A percentile compares a stretch with the other conserved stretches of the same genome.
These are phyloP conservation scores for Eubasilissa regina DNA, from an alignment of 1,140 invertebrate genomes.

Conservation along the genomic window DNA sequence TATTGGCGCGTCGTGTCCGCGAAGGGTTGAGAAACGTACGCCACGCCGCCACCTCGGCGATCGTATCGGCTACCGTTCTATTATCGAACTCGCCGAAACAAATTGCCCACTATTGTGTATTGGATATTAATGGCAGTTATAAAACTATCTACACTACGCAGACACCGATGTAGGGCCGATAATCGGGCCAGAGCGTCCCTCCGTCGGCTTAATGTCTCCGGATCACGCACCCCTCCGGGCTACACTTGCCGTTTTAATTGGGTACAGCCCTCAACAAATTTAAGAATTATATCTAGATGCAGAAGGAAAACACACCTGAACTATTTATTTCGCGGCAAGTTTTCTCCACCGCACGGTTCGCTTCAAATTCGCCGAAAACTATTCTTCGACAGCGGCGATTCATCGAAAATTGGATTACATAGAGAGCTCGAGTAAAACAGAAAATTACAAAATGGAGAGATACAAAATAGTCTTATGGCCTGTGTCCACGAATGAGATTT, in stretches of 20 bases:
- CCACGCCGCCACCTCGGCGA: slow-evolving; percentile 9
- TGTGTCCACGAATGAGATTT: too few relatives aligned
- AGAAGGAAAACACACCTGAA: background rate
- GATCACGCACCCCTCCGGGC: slow-evolving; percentile 1
- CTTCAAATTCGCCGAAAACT: background rate
- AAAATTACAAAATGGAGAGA: too few relatives aligned
- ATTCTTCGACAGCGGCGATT: too few relatives aligned
- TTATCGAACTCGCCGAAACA: slow-evolving; percentile 44
- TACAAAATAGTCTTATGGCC: too few relatives aligned
- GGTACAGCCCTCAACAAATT: background rate
- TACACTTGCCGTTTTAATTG: slow-evolving; percentile 21
- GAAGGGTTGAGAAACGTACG: background rate
- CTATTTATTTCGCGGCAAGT: too few relatives aligned
- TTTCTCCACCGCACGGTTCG: too few relatives aligned
- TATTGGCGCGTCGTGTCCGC: background rate
- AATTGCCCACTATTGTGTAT: slow-evolving; percentile 52
- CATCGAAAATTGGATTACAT: background rate
- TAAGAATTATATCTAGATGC: slow-evolving; percentile 16
- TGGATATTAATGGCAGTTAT: slow-evolving; percentile 50
- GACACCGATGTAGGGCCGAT: slow-evolving; percentile 8
- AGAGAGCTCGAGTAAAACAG: too few relatives aligned
- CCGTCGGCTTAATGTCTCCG: slow-evolving; percentile 7
- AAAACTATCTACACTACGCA: slow-evolving; percentile 40
- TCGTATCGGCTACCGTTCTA: slow-evolving; percentile 37
- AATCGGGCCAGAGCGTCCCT: background rate